These are phyloP conservation scores for Hybognathus amarus DNA, from an alignment of 2,797 vertebrate species.

Conservation along the genomic window DNA sequence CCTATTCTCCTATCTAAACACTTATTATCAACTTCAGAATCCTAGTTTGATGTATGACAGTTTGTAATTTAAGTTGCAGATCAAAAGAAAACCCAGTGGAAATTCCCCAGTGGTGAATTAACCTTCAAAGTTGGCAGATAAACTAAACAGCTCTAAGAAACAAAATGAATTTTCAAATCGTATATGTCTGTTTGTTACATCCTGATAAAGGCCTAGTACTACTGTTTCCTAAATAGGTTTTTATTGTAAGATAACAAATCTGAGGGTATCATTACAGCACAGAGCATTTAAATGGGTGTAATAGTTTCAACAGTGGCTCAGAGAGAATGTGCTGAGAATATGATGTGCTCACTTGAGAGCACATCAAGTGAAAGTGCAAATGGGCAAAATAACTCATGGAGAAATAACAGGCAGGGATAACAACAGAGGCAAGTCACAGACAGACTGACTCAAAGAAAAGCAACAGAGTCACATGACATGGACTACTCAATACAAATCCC, in stretches of 20 bases:
- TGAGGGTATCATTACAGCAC: neutral
- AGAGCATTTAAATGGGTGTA: slow-evolving; percentile 26
- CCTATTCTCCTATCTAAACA: neutral
- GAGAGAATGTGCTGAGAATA: slow-evolving; percentile 31
- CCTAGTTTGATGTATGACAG: neutral
- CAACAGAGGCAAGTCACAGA: slow-evolving; percentile 35
- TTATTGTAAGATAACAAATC: slow-evolving; percentile 12
- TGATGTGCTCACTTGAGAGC: slow-evolving; percentile 39
- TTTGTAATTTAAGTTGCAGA: neutral
- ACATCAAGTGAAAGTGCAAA: slow-evolving; percentile 39
- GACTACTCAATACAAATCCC: slow-evolving; percentile 4
- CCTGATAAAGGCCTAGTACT: neutral
- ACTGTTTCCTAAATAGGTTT: neutral
- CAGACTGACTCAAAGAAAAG: slow-evolving; percentile 18
- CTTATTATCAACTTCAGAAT: neutral
- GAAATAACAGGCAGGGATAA: slow-evolving; percentile 42
- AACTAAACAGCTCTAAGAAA: neutral
- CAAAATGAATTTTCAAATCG: neutral
- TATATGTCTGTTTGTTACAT: slow-evolving; percentile 1
- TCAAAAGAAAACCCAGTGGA: slow-evolving; percentile 15
- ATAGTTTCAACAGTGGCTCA: slow-evolving; percentile 36
- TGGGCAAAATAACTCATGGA: slow-evolving; percentile 45
- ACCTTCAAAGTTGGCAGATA: neutral
- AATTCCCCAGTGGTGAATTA: neutral
- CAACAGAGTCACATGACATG: slow-evolving; percentile 33